Conservation (phyloP, 92 coral and sea anemone species). For the Heteractis magnifica region DNA sequence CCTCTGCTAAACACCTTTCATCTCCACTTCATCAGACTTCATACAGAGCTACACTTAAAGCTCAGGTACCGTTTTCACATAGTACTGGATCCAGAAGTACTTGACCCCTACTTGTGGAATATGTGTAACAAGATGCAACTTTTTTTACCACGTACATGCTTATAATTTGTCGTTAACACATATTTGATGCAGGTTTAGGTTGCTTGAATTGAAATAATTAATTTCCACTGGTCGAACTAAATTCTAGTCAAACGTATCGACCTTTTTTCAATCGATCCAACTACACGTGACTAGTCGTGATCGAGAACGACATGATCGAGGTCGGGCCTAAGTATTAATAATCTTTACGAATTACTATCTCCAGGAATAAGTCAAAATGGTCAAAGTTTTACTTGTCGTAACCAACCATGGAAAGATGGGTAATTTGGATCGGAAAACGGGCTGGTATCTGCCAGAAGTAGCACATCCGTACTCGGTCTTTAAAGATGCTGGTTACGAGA, state of each 20-base stretch:
- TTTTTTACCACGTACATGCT: too few relatives aligned
- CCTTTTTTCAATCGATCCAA: too few relatives aligned
- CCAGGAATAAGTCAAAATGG: constrained; percentile 44
- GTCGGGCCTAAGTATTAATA: background rate
- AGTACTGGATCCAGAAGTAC: too few relatives aligned
- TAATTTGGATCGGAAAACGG: constrained; percentile 73
- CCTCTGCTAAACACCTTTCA: background rate
- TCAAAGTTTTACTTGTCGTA: constrained; percentile 70
- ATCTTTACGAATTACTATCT: background rate
- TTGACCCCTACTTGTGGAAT: too few relatives aligned
- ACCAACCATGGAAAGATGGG: constrained; percentile 87
- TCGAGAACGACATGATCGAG: background rate
- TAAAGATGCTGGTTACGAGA: constrained; percentile 73
- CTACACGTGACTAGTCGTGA: background rate
- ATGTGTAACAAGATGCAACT: too few relatives aligned
- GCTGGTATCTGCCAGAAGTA: constrained; percentile 93
- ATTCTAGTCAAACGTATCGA: too few relatives aligned
- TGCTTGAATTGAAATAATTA: too few relatives aligned
- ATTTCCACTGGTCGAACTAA: too few relatives aligned
- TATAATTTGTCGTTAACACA: too few relatives aligned
- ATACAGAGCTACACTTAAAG: too few relatives aligned
- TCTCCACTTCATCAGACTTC: background rate
- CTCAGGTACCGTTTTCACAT: too few relatives aligned
- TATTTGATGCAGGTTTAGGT: too few relatives aligned
- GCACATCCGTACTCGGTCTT: constrained; percentile 92